Conservation (phyloP, 2,888 invertebrate species). For the Chrysolina americana region DNA sequence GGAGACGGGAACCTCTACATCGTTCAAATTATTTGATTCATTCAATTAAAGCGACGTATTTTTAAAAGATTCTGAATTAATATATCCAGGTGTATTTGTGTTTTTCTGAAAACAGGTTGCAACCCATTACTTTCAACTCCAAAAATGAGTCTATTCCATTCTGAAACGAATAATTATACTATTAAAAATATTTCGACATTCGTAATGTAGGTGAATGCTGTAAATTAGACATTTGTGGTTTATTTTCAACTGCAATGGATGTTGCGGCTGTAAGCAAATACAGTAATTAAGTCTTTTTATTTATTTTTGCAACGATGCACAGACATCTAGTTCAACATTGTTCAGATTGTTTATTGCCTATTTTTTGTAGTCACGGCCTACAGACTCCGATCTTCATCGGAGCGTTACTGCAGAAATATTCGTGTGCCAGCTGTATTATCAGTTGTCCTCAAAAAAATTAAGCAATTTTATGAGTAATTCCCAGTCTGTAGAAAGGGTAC, state of each 20-base stretch:
- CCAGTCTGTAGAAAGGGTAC: too few species aligned
- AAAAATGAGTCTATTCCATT: background rate
- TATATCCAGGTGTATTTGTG: too few species aligned
- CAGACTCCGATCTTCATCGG: background rate
- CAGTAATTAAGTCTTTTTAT: slow-evolving; percentile 10
- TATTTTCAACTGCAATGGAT: slow-evolving; percentile 16
- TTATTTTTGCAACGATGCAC: slow-evolving; percentile 17
- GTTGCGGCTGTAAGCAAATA: slow-evolving; percentile 20
- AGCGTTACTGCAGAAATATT: slow-evolving; percentile 1
- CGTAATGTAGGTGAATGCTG: background rate
- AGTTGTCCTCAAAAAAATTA: background rate
- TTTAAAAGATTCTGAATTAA: too few species aligned
- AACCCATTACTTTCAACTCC: background rate
- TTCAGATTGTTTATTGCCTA: slow-evolving; percentile 8
- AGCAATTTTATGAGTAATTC: too few species aligned
- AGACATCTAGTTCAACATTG: slow-evolving; percentile 20
- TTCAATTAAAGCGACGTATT: too few species aligned
- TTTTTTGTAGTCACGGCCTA: slow-evolving; percentile 17
- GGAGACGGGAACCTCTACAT: too few species aligned
- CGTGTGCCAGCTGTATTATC: background rate
- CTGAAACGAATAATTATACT: background rate
- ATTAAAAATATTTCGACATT: background rate
- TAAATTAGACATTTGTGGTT: slow-evolving; percentile 1
- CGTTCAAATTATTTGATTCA: too few species aligned
- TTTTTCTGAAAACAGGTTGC: background rate